Evolutionary conservation across 2,797 vertebrate genomes (phyloP), one percentile per base, ranked within the genome.

Genomic region (Podarcis siculus): DNA sequence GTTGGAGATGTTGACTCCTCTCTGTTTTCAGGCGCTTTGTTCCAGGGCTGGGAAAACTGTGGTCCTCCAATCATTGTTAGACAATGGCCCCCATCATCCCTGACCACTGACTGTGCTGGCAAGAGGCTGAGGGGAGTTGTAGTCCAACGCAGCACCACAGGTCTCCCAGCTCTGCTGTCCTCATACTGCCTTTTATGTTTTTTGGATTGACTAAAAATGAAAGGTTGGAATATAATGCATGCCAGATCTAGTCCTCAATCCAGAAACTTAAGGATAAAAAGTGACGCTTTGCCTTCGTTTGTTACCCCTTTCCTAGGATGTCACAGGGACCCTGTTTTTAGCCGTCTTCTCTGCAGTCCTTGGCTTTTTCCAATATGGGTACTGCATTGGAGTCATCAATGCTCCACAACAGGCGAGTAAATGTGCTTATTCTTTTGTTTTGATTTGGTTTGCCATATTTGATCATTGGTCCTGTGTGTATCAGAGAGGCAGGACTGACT

Each of bases 361-460:
- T 39, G 97, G 98, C 6, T 99, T 99, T 82, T 97, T 99, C 93
- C 98, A 99, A 95, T 99, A 95, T 0, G 99, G 99, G 77, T 99
- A 99, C 95, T 97, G 98, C 89, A 93, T 98, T 32, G 99, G 99
- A 13, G 98, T 99, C 92, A 99, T 99, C 94, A 99, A 99, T 0
- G 98, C 99, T 10, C 99, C 99, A 1, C 98, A 99, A 94, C 95
- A 98, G 98, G 99, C 98, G 96, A 97, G 96, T 91, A 75, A 30
- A 6, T 67, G 17, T 69, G 21, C 32, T 85, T 81, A 27, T 10
- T 73, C 37, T 45, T 25, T 66, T 61, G 19, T 21, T 72, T 88
- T 27, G 3, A 37, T 61, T 39, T 19, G 32, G 12, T 42, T 45
- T 21, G n/a, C 30, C 6, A 64, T 45, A 45, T 45, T 4, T 87